These are phyloP conservation scores for Leptinotarsa tumamoca DNA, from an alignment of 2,888 invertebrate genomes.

Conservation along the genomic window DNA sequence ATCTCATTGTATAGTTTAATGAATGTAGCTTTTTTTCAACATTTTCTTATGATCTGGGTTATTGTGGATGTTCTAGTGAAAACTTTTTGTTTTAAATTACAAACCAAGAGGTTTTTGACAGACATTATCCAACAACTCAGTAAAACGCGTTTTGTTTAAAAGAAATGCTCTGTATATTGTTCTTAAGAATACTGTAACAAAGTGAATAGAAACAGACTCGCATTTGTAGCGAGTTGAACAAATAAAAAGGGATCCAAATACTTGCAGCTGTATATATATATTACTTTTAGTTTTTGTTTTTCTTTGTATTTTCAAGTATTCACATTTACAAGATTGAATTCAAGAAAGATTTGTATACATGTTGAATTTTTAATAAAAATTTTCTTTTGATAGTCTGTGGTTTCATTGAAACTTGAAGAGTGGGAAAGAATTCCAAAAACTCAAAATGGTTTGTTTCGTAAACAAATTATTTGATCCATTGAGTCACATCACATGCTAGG, in stretches of 20 bases:
- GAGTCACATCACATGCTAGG: no score
- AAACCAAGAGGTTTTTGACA: no score
- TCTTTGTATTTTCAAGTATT: conserved; percentile 10
- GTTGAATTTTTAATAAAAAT: conserved; percentile 59
- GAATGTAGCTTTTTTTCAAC: not conserved
- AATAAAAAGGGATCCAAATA: conserved; percentile 20
- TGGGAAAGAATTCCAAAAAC: no score
- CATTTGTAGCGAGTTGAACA: conserved; percentile 14
- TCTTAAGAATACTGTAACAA: conserved; percentile 1
- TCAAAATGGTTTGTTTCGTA: no score
- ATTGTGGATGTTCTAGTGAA: no score
- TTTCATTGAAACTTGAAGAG: not conserved
- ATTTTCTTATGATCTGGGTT: no score
- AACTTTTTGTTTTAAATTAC: no score
- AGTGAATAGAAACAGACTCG: not conserved
- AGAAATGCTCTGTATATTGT: not conserved
- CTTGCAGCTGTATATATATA: conserved; percentile 42
- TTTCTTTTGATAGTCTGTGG: conserved; percentile 42
- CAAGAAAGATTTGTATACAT: conserved; percentile 59
- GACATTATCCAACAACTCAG: not conserved
- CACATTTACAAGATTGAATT: conserved; percentile 33
- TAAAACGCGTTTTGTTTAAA: not conserved
- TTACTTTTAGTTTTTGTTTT: conserved; percentile 17
- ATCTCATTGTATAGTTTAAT: conserved; percentile 9
- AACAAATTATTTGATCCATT: no score